Percentiles rank a stretch among this genome's conserved stretches.
These are phyloP conservation scores for Orius laevigatus DNA, from an alignment of 1,140 invertebrate genomes.

Conservation along the genomic window DNA sequence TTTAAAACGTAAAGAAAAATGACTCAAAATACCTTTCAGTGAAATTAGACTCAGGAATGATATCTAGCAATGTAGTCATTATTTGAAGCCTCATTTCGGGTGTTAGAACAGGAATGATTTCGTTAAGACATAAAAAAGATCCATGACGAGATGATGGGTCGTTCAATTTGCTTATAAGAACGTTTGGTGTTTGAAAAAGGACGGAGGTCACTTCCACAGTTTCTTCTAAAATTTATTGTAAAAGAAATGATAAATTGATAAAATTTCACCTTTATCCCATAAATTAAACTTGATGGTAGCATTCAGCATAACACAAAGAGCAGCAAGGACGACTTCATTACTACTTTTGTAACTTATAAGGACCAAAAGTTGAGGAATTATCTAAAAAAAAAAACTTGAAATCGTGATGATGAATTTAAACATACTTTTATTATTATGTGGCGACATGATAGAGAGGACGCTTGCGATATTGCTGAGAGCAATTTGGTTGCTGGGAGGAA, in stretches of 20 bases:
- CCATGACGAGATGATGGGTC: not conserved
- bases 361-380: constrained; percentile 1
- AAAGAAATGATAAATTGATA: not conserved
- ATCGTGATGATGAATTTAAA: not conserved
- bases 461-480: not conserved
- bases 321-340: constrained; percentile 1
- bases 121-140: constrained; percentile 2
- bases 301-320: constrained; percentile 2
- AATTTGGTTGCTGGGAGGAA: constrained; percentile 6
- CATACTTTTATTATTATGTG: constrained; percentile 1
- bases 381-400: not conserved
- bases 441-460: not conserved
- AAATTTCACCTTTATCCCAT: constrained; percentile 1
- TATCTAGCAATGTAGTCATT: not conserved
- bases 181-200: too few relatives aligned
- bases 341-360: not conserved
- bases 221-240: not conserved
- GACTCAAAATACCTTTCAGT: not conserved
- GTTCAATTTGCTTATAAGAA: not conserved
- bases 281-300: not conserved
- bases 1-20: not conserved
- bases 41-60: not conserved
- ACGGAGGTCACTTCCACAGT: too few relatives aligned
- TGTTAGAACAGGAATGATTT: not conserved
- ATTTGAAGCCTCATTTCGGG: not conserved